phyloP scores from a whole-genome alignment of 2,888 invertebrate species.

The Lepidonotus clava region DNA sequence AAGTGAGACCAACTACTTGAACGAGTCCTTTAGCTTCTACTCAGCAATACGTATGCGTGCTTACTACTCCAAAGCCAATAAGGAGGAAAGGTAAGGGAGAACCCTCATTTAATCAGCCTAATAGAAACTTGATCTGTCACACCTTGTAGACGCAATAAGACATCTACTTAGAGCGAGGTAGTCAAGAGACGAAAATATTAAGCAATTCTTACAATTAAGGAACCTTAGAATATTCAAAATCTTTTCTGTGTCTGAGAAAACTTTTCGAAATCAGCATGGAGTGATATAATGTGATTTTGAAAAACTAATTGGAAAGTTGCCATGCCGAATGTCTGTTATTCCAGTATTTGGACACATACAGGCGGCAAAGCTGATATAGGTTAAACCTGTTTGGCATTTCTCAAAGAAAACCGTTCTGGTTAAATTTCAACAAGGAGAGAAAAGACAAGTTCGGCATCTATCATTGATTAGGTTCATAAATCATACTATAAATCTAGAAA shows the following conservation, averaged over 20 bases:
- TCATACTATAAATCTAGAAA: too few relatives aligned
- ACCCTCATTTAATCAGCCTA: background rate
- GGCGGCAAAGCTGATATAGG: background rate
- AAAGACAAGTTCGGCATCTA: background rate
- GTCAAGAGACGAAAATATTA: too few relatives aligned
- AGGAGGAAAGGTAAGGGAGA: slow-evolving; percentile 89
- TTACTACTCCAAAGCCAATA: slow-evolving; percentile 95
- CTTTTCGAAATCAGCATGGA: too few relatives aligned
- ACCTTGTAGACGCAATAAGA: too few relatives aligned
- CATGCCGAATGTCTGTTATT: too few relatives aligned
- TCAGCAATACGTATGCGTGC: slow-evolving; percentile 95
- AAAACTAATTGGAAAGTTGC: too few relatives aligned
- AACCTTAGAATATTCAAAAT: too few relatives aligned
- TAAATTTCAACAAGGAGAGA: background rate
- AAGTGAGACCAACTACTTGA: slow-evolving; percentile 96
- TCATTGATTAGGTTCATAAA: background rate
- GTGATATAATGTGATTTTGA: too few relatives aligned
- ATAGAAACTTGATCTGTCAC: too few relatives aligned
- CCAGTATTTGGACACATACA: background rate
- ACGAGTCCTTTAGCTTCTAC: slow-evolving; percentile 98
- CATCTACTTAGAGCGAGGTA: too few relatives aligned
- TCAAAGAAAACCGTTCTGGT: background rate
- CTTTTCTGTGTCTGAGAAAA: too few relatives aligned
- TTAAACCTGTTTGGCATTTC: background rate
- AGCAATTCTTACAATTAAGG: too few relatives aligned